Percentiles rank a stretch among this genome's conserved stretches.
phyloP scores from a whole-genome alignment of 2,797 vertebrate species.

The Diglossa cyanea region DNA sequence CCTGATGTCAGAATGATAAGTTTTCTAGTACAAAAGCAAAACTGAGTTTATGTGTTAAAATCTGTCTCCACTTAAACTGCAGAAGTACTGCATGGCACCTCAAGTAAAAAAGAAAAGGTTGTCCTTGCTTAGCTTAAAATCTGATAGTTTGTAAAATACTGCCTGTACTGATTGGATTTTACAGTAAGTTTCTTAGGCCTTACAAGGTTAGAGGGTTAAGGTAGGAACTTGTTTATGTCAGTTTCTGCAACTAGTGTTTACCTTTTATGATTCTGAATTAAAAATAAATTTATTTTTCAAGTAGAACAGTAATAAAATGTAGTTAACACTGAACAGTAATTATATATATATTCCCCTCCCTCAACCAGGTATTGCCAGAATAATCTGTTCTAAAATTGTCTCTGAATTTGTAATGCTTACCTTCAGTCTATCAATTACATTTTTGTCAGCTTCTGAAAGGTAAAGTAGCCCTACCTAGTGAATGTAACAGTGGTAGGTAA shows the following conservation, averaged over 20 bases:
- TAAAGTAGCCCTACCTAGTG: neutral
- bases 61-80: neutral
- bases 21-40: neutral
- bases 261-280: neutral
- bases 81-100: accelerated
- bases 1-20: neutral
- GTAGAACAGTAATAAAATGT: neutral
- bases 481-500: neutral
- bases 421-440: accelerated
- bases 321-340: neutral
- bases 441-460: neutral
- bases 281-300: neutral
- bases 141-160: neutral
- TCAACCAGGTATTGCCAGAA: neutral
- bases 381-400: neutral
- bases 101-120: neutral
- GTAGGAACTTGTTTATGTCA: neutral
- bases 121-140: neutral
- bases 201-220: neutral
- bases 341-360: neutral
- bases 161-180: neutral
- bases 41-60: neutral
- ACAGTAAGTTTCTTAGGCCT: neutral
- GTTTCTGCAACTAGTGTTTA: neutral
- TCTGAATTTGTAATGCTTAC: neutral